Evolutionary conservation across 2,113 vertebrate species (phyloP).

Genomic region (Sorex araneus): DNA sequence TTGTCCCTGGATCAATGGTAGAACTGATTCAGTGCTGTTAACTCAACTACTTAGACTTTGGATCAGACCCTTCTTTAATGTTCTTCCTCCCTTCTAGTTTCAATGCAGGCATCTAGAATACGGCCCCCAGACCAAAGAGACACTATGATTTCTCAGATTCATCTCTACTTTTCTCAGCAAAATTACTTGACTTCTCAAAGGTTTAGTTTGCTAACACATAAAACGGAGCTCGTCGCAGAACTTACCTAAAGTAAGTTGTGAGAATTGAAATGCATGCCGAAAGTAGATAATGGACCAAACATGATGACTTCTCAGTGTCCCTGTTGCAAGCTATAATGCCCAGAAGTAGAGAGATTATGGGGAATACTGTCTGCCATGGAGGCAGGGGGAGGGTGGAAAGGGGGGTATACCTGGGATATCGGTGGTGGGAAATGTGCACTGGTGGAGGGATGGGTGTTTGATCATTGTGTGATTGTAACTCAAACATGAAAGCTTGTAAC

Average conservation of each 20-base stretch:
- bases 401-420: too few species aligned
- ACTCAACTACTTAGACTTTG: neutral
- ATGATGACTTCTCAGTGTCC: too few species aligned
- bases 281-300: too few species aligned
- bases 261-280: too few species aligned
- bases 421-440: too few species aligned
- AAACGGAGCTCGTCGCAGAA: neutral
- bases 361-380: too few species aligned
- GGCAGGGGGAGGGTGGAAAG: too few species aligned
- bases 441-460: too few species aligned
- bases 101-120: neutral
- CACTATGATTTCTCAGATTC: neutral
- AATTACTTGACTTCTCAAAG: neutral
- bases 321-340: too few species aligned
- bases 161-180: slow-evolving; percentile 25
- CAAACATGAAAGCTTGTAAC: too few species aligned
- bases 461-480: too few species aligned
- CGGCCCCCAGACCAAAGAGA: neutral
- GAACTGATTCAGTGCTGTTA: neutral
- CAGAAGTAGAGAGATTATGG: too few species aligned
- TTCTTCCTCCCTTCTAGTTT: neutral
- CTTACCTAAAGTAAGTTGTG: neutral
- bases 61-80: neutral
- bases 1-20: neutral
- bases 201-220: neutral